Conservation (phyloP, 2,888 invertebrate genomes). For the Caenorhabditis zanzibari region DNA sequence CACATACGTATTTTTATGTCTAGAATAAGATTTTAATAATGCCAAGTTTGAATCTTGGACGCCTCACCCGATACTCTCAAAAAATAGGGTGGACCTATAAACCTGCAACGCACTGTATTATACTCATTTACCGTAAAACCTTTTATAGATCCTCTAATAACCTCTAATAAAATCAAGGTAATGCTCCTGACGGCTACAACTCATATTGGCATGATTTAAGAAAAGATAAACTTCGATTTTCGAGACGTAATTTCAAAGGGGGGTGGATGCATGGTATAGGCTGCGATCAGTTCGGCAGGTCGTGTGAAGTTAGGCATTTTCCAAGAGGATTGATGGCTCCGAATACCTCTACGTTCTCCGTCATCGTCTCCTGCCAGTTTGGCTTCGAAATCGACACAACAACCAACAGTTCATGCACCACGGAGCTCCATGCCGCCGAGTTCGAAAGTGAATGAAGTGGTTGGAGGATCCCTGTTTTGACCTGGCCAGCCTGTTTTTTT, state of each 20-base stretch:
- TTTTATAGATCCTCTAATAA: too few species aligned
- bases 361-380: constrained; percentile 2
- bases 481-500: constrained; percentile 14
- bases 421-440: constrained; percentile 18
- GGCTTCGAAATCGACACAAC: constrained; percentile 4
- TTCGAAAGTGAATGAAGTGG: constrained; percentile 7
- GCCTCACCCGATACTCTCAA: too few species aligned
- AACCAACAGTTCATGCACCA: constrained; percentile 11
- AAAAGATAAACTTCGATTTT: constrained; percentile 21
- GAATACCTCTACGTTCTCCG: neutral
- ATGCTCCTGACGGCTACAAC: constrained; percentile 21
- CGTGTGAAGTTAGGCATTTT: constrained; percentile 15
- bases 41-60: too few species aligned
- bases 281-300: neutral
- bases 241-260: constrained; percentile 30
- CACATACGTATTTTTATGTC: too few species aligned
- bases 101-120: too few species aligned
- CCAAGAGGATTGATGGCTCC: constrained; percentile 18
- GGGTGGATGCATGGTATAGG: constrained; percentile 19
- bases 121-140: too few species aligned
- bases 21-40: too few species aligned
- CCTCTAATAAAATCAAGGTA: too few species aligned
- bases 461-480: neutral
- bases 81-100: too few species aligned
- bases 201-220: constrained; percentile 39